Conservation (phyloP, 1,140 invertebrate species). For the Drosophila truncata region DNA sequence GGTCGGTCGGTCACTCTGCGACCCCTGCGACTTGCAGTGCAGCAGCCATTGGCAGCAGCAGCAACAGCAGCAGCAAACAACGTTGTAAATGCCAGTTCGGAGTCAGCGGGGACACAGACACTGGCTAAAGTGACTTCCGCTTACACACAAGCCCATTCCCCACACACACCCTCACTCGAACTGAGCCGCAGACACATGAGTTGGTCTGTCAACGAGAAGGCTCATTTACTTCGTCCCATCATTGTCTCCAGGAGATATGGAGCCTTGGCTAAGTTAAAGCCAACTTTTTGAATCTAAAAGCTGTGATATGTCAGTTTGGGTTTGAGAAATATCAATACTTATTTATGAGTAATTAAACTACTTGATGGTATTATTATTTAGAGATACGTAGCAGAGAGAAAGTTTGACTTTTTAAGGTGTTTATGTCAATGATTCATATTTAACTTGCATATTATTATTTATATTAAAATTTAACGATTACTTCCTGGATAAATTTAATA, state of each 20-base stretch:
- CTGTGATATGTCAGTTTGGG: not conserved
- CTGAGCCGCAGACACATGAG: conserved; percentile 19
- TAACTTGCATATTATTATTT: not conserved
- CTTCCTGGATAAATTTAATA: not conserved
- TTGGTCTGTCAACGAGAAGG: conserved; percentile 59
- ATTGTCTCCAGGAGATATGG: conserved; percentile 43
- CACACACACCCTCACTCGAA: not conserved
- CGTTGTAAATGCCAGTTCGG: conserved; percentile 71
- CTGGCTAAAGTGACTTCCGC: conserved; percentile 69
- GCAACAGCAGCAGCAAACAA: conserved; percentile 60
- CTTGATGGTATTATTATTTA: not conserved
- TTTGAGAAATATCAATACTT: not conserved
- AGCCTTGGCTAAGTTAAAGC: conserved; percentile 1
- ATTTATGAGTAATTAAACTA: not conserved
- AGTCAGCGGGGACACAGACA: conserved; percentile 39
- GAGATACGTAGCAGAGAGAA: not conserved
- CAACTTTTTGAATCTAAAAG: not conserved
- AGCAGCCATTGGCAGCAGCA: conserved; percentile 12
- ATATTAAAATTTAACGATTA: not conserved
- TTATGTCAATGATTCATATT: not conserved
- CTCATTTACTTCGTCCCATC: conserved; percentile 59
- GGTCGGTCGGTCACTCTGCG: not conserved
- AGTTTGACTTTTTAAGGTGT: not conserved
- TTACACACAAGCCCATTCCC: conserved; percentile 13
- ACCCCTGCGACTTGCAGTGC: conserved; percentile 5